A percentile compares a stretch with the other conserved stretches of the same genome.
Conservation (phyloP, 1,140 invertebrate genomes). For the Himalopsyche phryganea region DNA sequence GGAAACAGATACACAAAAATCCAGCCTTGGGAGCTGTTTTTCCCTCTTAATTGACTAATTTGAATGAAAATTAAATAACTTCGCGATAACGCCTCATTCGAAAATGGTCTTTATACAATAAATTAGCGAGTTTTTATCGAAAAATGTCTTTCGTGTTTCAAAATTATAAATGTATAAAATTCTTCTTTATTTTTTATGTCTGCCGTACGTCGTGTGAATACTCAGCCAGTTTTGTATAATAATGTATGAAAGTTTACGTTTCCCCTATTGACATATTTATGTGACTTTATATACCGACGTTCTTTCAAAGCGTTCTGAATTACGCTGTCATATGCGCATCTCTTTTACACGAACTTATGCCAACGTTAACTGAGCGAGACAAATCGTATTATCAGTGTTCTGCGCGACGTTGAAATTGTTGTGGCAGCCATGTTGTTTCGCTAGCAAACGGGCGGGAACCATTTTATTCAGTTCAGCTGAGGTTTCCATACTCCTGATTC, state of each 20-base stretch:
- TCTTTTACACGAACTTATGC: background rate
- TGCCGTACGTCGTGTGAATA: conserved; percentile 17
- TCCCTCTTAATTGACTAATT: conserved; percentile 31
- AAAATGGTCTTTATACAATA: conserved; percentile 11
- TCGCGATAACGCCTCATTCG: conserved; percentile 14
- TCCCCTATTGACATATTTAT: conserved; percentile 35
- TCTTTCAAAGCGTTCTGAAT: conserved; percentile 1
- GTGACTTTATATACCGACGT: conserved; percentile 4
- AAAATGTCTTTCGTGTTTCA: conserved; percentile 19
- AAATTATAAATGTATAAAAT: conserved; percentile 24
- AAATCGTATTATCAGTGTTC: background rate
- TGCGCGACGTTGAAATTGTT: conserved; percentile 4
- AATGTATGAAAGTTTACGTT: conserved; percentile 31
- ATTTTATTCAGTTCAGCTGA: conserved; percentile 20
- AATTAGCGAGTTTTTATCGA: conserved; percentile 31
- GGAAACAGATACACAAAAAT: background rate
- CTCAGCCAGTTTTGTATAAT: conserved; percentile 27
- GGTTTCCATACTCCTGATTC: conserved; percentile 3
- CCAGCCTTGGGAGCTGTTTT: background rate
- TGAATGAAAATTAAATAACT: conserved; percentile 32
- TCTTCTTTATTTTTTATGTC: conserved; percentile 29
- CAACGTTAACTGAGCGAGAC: background rate
- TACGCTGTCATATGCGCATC: background rate
- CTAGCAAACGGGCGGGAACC: conserved; percentile 19
- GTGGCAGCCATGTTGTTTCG: conserved; percentile 31